Evolutionary conservation across 2,888 invertebrate species (phyloP), one percentile per base, ranked within the genome.

Genomic region (Hipparchia semele): DNA sequence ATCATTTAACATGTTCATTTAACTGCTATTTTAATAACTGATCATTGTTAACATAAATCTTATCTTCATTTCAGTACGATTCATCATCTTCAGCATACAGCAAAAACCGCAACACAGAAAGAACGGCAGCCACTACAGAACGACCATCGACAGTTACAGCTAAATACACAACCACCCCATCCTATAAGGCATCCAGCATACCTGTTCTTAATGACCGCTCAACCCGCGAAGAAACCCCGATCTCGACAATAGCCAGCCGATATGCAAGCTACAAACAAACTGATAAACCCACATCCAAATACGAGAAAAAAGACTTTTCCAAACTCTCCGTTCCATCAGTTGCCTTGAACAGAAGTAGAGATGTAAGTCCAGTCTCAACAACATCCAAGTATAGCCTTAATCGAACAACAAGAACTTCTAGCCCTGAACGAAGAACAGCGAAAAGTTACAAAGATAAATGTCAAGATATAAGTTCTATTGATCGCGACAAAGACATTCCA

Each of bases 391-490:
- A 93, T 75, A 88, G 86, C 79, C 82, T 91, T 75, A 91, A 85
- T 77, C 84, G 90, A 82, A 80, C 90, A 71, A 89, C 95, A 33
- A 88, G 94, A 74, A 94, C 94, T 71, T 83, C 92, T 6, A 94
- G 95, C 81, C 95, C 95, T 10, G 94, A 93, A 45, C 90, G 92
- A 79, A 89, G 87, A 85, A 81, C 81, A 61, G 81, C 85, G 7
- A 92, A 90, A 83, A 87, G 76, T 77, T 87, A 82, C 74, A 92
- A 90, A 87, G 90, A 91, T 73, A 92, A 91, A 86, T 88, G 83
- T 65, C 91, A 95, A 77, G 96, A 96, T 82, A 91, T 94, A 12
- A 96, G 95, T 82, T 94, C 95, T 75, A 84, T 87, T 77, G 94
- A 92, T 82, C 92, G 90, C 79, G 94, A 92, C 81, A 94, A 91